Percentiles rank a stretch among this genome's conserved stretches.
These are phyloP conservation scores for Papilio glaucus DNA, from an alignment of 1,140 invertebrate species.

Conservation along the genomic window DNA sequence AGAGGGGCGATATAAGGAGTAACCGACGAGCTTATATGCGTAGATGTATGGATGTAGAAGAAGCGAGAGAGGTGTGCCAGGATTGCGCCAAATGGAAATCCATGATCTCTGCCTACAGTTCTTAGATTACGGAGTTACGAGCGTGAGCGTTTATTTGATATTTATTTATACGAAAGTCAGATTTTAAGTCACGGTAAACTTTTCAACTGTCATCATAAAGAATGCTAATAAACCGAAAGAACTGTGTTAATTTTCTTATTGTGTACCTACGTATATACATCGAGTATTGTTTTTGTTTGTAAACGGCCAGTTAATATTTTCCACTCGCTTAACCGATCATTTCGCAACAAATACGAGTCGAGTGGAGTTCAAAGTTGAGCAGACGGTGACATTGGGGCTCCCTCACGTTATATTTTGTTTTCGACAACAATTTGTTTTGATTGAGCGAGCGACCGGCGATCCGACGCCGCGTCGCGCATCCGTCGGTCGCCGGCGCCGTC, in stretches of 20 bases:
- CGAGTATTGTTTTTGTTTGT: conserved; percentile 5
- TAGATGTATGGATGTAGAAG: too few species aligned
- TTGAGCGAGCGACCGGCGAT: conserved; percentile 26
- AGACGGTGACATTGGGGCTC: conserved; percentile 33
- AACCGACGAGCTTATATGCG: too few species aligned
- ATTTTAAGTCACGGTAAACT: too few species aligned
- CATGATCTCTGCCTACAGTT: too few species aligned
- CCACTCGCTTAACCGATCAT: background rate
- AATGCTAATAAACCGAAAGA: background rate
- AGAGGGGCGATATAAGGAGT: too few species aligned
- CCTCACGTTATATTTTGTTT: conserved; percentile 34
- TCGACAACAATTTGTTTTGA: conserved; percentile 34
- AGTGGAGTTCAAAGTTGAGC: conserved; percentile 17
- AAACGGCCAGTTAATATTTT: conserved; percentile 16
- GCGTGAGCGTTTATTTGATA: too few species aligned
- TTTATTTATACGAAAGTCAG: too few species aligned
- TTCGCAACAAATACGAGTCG: conserved; percentile 13
- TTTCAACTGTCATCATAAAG: background rate
- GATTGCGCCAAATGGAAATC: too few species aligned
- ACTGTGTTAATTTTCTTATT: background rate
- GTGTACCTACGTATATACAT: background rate
- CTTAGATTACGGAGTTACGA: too few species aligned
- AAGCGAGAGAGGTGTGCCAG: too few species aligned
- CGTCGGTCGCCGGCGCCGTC: conserved; percentile 20
- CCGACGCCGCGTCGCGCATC: background rate